Conservation (phyloP, 2,888 invertebrate species). For the Plebejus anna region DNA sequence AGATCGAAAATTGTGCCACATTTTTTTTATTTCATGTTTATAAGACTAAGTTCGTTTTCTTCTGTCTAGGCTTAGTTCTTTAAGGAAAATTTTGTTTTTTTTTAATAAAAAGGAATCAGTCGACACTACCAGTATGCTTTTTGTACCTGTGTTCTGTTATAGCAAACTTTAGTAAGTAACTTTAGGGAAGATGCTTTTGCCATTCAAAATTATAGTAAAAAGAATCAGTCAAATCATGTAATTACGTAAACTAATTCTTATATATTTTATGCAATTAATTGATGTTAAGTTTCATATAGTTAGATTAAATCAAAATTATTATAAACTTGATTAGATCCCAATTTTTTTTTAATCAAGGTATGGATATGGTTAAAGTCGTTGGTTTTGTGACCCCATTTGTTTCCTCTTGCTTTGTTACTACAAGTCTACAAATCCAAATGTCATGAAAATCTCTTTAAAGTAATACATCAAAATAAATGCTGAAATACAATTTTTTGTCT, state of each 20-base stretch:
- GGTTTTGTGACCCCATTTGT: no score
- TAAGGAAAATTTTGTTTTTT: not conserved
- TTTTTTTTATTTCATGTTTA: not conserved
- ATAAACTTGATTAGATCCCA: not conserved
- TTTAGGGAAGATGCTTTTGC: not conserved
- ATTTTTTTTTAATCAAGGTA: not conserved
- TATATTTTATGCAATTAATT: not conserved
- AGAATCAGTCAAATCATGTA: not conserved
- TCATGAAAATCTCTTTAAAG: no score
- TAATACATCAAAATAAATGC: no score
- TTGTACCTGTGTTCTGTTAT: not conserved
- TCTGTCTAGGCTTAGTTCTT: not conserved
- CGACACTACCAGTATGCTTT: not conserved
- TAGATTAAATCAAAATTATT: not conserved
- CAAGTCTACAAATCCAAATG: no score
- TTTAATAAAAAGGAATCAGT: not conserved
- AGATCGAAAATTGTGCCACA: constrained; percentile 1
- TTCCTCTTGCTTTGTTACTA: no score
- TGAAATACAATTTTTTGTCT: no score
- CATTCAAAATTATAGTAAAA: not conserved
- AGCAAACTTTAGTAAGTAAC: not conserved
- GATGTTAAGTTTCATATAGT: not conserved
- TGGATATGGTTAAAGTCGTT: no score
- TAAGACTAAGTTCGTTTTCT: not conserved
- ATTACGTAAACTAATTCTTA: not conserved